phyloP scores from a whole-genome alignment of 2,797 vertebrate species.

The Miichthys miiuy region DNA sequence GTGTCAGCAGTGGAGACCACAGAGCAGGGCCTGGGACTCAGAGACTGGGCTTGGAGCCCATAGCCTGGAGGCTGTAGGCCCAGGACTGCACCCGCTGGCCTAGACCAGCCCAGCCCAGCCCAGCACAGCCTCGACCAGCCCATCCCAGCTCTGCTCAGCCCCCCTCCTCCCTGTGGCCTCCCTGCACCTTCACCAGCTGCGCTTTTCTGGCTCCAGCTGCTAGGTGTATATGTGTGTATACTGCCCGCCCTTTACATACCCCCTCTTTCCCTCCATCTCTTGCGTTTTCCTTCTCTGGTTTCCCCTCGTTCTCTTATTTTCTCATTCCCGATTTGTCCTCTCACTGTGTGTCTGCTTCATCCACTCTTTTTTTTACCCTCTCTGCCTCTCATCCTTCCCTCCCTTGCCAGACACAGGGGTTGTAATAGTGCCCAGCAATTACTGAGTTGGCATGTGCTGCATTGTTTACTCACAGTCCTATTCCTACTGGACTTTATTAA shows the following conservation, averaged over 20 bases:
- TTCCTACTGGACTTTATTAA: slow-evolving; percentile 99
- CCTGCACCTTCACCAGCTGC: slow-evolving; percentile 92
- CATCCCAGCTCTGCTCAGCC: slow-evolving; percentile 66
- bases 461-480: slow-evolving; percentile 99
- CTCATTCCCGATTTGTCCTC: slow-evolving; percentile 69
- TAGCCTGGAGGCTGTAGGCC: slow-evolving; percentile 80
- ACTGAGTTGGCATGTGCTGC: slow-evolving; percentile 97
- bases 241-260: slow-evolving; percentile 52
- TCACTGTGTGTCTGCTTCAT: slow-evolving; percentile 61
- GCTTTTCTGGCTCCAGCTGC: slow-evolving; percentile 93
- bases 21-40: slow-evolving; percentile 76
- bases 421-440: slow-evolving; percentile 99
- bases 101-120: slow-evolving; percentile 71
- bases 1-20: slow-evolving; percentile 78
- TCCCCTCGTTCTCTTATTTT: slow-evolving; percentile 64
- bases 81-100: slow-evolving; percentile 76
- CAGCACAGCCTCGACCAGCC: slow-evolving; percentile 66
- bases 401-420: slow-evolving; percentile 95
- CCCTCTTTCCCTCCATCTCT: slow-evolving; percentile 48
- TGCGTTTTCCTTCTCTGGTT: slow-evolving; percentile 59
- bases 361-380: slow-evolving; percentile 83
- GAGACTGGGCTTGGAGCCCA: slow-evolving; percentile 82
- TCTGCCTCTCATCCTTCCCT: slow-evolving; percentile 78
- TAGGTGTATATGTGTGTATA: slow-evolving; percentile 74
- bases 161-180: slow-evolving; percentile 84